Conservation (phyloP, 2,113 vertebrate species). For the Apaloderma vittatum region DNA sequence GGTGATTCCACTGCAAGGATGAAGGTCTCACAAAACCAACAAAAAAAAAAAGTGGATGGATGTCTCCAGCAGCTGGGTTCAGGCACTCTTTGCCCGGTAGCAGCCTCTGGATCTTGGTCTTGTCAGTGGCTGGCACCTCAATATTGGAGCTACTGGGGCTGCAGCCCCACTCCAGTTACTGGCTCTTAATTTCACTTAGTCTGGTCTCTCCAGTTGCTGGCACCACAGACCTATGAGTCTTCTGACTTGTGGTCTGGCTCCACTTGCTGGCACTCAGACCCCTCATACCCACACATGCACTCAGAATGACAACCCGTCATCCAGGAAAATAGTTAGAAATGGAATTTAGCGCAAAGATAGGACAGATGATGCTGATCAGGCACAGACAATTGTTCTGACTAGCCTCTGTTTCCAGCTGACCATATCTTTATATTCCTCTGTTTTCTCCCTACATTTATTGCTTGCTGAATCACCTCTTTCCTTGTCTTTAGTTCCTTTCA, state of each 20-base stretch:
- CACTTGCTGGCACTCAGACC: not conserved
- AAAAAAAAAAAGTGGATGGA: not conserved
- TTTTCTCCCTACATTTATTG: not conserved
- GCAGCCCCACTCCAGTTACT: not conserved
- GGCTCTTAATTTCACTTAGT: not conserved
- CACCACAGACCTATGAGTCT: accelerated
- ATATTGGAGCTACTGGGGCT: too few species aligned
- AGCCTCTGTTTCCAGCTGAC: not conserved
- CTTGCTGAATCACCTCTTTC: not conserved
- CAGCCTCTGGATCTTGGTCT: too few species aligned
- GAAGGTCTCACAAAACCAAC: not conserved
- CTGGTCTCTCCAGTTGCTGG: not conserved
- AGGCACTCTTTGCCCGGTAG: too few species aligned
- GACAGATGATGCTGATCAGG: not conserved
- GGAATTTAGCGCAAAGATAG: not conserved
- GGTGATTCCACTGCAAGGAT: not conserved
- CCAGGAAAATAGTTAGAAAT: not conserved
- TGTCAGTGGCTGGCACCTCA: too few species aligned
- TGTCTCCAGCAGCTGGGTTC: not conserved
- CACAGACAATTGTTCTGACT: not conserved
- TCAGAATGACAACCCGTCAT: not conserved
- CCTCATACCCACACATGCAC: accelerated
- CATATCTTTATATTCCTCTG: not conserved
- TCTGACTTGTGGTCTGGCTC: not conserved
- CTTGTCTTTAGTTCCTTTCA: not conserved